A percentile compares a stretch with the other conserved stretches of the same genome.
Evolutionary conservation across 2,113 vertebrate genomes (phyloP).

Genomic region (Nycticorax nycticorax): DNA sequence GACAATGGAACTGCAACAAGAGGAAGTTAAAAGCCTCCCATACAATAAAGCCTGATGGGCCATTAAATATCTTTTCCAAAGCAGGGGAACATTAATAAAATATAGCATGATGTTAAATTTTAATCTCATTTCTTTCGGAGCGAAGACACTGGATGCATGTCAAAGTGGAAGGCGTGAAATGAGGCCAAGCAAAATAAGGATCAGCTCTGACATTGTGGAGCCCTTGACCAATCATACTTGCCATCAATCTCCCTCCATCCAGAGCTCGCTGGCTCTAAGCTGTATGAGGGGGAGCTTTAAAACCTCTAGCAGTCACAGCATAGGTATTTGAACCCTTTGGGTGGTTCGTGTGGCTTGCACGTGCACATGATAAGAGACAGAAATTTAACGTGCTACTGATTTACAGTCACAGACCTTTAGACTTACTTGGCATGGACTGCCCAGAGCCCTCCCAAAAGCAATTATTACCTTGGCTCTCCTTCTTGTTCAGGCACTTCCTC

Average conservation of each 20-base stretch:
- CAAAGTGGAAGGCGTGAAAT: constrained; percentile 13
- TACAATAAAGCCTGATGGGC: neutral
- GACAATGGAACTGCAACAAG: constrained; percentile 88
- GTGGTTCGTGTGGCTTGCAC: neutral
- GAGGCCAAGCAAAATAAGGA: constrained; percentile 36
- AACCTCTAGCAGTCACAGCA: neutral
- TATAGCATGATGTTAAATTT: constrained; percentile 8
- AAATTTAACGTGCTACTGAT: neutral
- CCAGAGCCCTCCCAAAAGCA: neutral
- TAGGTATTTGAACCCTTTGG: neutral
- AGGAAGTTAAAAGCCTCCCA: constrained; percentile 2
- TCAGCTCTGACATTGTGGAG: neutral
- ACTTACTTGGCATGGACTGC: neutral
- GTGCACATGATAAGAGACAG: neutral
- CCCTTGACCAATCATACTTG: neutral
- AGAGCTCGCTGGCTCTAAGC: neutral
- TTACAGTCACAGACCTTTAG: neutral
- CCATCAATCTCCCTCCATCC: neutral
- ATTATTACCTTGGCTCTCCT: constrained; percentile 92
- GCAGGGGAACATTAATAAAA: constrained; percentile 13
- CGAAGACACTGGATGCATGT: neutral
- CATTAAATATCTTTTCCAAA: constrained; percentile 33
- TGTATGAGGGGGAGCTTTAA: neutral
- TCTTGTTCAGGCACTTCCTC: constrained; percentile 97
- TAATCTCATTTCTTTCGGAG: neutral